Evolutionary conservation across 2,888 invertebrate species (phyloP), one percentile per base, ranked within the genome.

Genomic region (Melinaea marsaeus): DNA sequence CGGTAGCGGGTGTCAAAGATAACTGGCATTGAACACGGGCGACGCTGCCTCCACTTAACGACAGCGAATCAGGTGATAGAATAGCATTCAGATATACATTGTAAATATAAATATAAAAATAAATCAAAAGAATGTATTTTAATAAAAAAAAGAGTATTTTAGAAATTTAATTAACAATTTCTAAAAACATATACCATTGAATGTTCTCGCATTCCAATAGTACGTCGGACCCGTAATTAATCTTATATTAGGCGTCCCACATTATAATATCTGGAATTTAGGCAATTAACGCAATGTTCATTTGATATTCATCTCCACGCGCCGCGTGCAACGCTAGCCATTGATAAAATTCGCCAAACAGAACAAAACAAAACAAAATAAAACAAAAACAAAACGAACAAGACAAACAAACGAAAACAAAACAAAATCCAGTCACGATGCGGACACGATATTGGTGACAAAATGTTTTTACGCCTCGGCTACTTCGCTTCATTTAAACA

Each of bases 391-490:
- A 60, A 66, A 64, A 22, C 22, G 22, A 22, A 22, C 42, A 63
- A 62, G 62, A 66, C 63, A 60, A 66, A 69, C 56, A 67, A 71
- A 60, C 57, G 58, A 60, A 63, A 65, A 63, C 59, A 69, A 70
- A 70, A 69, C 67, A 68, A 66, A 22, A 55, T 61, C 66, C 54
- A 67, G 72, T 74, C 79, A 78, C 80, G 79, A 78, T 65, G 68
- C 68, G 64, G 70, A 69, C 69, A 69, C 71, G 74, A 75, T 79
- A 79, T 81, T 78, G 77, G 77, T 83, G 84, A 84, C 84, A 84
- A 84, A 83, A 80, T 82, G 83, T 79, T 84, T 81, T 83, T 82
- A 84, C 84, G 81, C 83, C 81, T 76, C 70, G 71, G 54, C 62
- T 70, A 67, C 68, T 63, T 71, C 69, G 62, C 58, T 66, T 63